Base-by-base conservation (phyloP, 2,113 vertebrate genomes). In the Emberiza fucata region DNA sequence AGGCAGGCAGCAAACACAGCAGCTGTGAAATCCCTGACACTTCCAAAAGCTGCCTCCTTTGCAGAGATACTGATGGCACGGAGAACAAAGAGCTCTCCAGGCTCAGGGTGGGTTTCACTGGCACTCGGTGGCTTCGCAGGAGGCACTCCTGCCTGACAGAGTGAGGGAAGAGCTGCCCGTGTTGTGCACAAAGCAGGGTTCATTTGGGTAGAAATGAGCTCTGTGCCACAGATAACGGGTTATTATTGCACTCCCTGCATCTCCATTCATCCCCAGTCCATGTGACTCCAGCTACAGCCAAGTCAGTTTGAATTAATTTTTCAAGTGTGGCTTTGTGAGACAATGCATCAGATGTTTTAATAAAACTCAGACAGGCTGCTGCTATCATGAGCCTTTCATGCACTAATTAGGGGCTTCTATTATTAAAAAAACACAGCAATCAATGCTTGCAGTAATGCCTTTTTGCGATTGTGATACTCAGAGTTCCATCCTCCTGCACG, bases 331-430 rank as follows among this genome's bases (percentile, higher is more conserved):
- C 89, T 95, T 73, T 8, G 8, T 63, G 77, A 95, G 93, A 92
- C 75, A 78, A 90, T 90, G 85, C 91, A 83, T 95, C 94, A 93
- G 94, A 78, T 88, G 86, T 79, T 95, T 92, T 92, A 96, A 95
- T 97, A 93, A 97, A 94, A 97, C 61, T 66, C 81, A 92, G 82
- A 83, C 89, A 76, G 94, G 68, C 92, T 95, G 88, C 85, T 76
- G 75, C 90, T 92, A 81, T 91, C 20, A 5, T 6, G 0, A 73
- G 56, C 70, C 86, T 90, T 97, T 94, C 95, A 92, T 88, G 64
- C 90, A 59, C 93, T 96, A 94, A 95, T 96, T 95, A 96, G 69
- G 79, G 66, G 33, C 22, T 85, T 86, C 71, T 77, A 65, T 91
- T 85, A 77, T 83, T 70, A 90, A 75, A 53, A 65, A 47, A 42